These are phyloP conservation scores for Cecropterus lyciades DNA, from an alignment of 1,140 invertebrate species.

Conservation along the genomic window DNA sequence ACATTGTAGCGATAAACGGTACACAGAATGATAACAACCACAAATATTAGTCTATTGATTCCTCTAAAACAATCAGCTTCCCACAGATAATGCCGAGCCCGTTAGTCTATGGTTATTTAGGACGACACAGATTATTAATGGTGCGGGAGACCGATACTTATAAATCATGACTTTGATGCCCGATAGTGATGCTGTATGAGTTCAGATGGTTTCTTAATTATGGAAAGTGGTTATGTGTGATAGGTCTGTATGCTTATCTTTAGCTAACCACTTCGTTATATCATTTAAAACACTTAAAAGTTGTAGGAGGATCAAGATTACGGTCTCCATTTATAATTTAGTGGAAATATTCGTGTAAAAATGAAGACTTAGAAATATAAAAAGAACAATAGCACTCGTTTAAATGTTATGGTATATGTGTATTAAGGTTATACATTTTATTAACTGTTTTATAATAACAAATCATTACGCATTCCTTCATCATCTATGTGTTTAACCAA, in stretches of 20 bases:
- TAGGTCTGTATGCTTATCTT: not conserved
- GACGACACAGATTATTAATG: conserved; percentile 28
- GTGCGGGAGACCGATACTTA: conserved; percentile 8
- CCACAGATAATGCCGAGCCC: conserved; percentile 43
- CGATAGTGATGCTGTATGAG: conserved; percentile 1
- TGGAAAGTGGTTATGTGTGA: conserved; percentile 1
- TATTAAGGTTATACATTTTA: not conserved
- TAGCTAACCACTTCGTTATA: not conserved
- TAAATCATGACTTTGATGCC: conserved; percentile 29
- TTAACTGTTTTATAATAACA: not conserved
- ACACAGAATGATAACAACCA: conserved; percentile 39
- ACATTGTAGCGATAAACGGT: conserved; percentile 25
- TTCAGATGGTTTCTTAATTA: conserved; percentile 4
- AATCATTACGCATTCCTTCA: not conserved
- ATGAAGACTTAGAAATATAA: too few relatives aligned
- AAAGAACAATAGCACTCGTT: too few relatives aligned
- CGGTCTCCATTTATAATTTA: too few relatives aligned
- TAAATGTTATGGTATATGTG: too few relatives aligned
- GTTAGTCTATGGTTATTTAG: conserved; percentile 25
- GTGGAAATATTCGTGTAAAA: too few relatives aligned
- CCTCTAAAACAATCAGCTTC: conserved; percentile 49
- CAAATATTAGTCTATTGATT: conserved; percentile 59
- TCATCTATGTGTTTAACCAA: conserved; percentile 1
- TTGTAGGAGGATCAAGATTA: too few relatives aligned
- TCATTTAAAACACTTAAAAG: not conserved